Evolutionary conservation across 2,113 vertebrate species (phyloP).

Genomic region (Athene noctua): DNA sequence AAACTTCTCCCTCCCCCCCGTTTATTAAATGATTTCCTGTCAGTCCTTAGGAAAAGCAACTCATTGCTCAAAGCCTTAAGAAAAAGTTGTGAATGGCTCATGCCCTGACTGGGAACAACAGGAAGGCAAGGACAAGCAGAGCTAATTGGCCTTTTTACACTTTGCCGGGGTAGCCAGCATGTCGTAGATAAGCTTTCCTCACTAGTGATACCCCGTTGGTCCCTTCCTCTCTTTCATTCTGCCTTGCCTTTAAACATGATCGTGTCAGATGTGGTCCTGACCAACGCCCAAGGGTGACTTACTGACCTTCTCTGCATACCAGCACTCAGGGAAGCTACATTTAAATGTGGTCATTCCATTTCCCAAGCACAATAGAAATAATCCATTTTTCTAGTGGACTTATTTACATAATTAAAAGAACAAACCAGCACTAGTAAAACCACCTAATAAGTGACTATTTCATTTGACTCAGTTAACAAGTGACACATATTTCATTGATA

Average conservation of each 20-base stretch:
- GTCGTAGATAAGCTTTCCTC: conserved; percentile 54
- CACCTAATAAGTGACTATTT: not conserved
- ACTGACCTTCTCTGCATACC: not conserved
- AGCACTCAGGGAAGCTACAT: not conserved
- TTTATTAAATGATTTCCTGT: conserved; percentile 77
- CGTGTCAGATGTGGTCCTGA: conserved; percentile 9
- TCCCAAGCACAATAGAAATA: not conserved
- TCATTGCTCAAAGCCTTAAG: conserved; percentile 50
- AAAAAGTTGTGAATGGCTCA: conserved; percentile 57
- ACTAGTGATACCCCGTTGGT: not conserved
- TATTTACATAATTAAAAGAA: not conserved
- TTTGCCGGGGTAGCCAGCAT: not conserved
- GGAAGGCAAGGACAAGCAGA: conserved; percentile 71
- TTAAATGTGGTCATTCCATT: not conserved
- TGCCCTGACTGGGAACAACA: conserved; percentile 71
- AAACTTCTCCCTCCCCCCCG: conserved; percentile 57
- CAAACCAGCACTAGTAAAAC: not conserved
- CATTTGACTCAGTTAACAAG: not conserved
- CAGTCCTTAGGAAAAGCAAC: conserved; percentile 65
- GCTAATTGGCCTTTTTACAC: conserved; percentile 75
- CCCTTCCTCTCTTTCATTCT: conserved; percentile 64
- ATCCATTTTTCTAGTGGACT: not conserved
- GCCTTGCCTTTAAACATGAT: conserved; percentile 20
- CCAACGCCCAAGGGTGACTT: not conserved
- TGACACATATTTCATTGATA: not conserved